Percentiles rank a stretch among this genome's conserved stretches.
Conservation (phyloP, 2,888 invertebrate species). For the Anoncus sp. region DNA sequence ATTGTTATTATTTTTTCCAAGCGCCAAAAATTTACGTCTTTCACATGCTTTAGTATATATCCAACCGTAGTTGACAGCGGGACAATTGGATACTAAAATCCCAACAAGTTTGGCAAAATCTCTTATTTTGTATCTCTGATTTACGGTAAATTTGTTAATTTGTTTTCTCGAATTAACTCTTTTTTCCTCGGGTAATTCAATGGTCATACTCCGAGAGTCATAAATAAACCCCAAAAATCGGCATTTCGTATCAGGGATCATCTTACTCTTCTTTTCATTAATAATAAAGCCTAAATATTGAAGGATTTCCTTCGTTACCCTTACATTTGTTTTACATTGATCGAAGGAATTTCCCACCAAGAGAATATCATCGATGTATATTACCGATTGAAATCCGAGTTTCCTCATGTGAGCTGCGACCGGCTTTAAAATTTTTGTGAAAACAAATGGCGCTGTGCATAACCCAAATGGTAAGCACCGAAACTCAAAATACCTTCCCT, state of each 20-base stretch:
- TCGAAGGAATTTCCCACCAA: slow-evolving; percentile 14
- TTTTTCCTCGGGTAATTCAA: slow-evolving; percentile 6
- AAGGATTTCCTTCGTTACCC: neutral
- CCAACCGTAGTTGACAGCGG: slow-evolving; percentile 28
- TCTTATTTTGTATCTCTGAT: slow-evolving; percentile 13
- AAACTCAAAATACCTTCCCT: slow-evolving; percentile 63
- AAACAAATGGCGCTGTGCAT: slow-evolving; percentile 67
- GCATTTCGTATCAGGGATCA: slow-evolving; percentile 7
- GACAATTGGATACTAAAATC: slow-evolving; percentile 21
- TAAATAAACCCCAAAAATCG: slow-evolving; percentile 27
- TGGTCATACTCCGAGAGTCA: slow-evolving; percentile 2
- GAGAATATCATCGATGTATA: slow-evolving; percentile 52
- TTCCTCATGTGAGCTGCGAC: slow-evolving; percentile 34
- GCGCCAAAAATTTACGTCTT: slow-evolving; percentile 30
- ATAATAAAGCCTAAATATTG: slow-evolving; percentile 16
- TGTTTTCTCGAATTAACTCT: neutral
- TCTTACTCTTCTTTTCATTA: slow-evolving; percentile 21
- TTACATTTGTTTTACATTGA: slow-evolving; percentile 16
- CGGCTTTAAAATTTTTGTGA: slow-evolving; percentile 68
- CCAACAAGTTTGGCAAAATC: slow-evolving; percentile 29
- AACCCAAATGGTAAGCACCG: slow-evolving; percentile 69
- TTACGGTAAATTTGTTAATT: neutral
- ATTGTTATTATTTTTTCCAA: neutral
- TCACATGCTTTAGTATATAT: slow-evolving; percentile 33
- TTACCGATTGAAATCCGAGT: slow-evolving; percentile 13